These are phyloP conservation scores for Schmidtea mediterranea DNA, from an alignment of 1,140 invertebrate genomes.

Conservation along the genomic window DNA sequence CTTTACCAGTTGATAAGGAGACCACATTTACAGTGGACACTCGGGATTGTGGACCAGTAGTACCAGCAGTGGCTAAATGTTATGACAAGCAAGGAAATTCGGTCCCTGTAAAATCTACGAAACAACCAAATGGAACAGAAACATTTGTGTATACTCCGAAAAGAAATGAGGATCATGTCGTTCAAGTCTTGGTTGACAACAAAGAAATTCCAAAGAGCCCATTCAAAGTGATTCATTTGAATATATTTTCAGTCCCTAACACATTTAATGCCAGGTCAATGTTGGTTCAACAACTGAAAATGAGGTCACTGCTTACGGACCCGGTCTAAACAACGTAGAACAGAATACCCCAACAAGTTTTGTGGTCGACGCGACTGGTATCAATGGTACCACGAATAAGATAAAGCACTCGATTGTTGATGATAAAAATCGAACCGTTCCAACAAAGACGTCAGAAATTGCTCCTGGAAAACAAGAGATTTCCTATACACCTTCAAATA, in stretches of 20 bases:
- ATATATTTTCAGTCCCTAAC: slow-evolving; percentile 34
- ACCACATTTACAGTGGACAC: not conserved
- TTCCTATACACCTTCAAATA: too few relatives aligned
- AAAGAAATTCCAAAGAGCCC: slow-evolving; percentile 48
- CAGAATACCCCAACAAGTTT: too few relatives aligned
- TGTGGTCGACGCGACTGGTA: too few relatives aligned
- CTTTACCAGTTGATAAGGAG: slow-evolving; percentile 34
- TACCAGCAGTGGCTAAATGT: not conserved
- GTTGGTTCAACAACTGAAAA: slow-evolving; percentile 62
- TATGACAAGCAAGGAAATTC: too few relatives aligned
- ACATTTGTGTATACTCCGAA: too few relatives aligned
- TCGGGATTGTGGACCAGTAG: not conserved
- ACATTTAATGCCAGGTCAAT: slow-evolving; percentile 26
- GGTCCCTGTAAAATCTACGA: too few relatives aligned
- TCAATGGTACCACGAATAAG: too few relatives aligned
- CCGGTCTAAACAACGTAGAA: slow-evolving; percentile 35
- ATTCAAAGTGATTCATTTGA: slow-evolving; percentile 47
- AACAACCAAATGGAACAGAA: too few relatives aligned
- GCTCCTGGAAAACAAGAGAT: too few relatives aligned
- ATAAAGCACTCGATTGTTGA: too few relatives aligned
- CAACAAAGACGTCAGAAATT: too few relatives aligned
- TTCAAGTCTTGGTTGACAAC: slow-evolving; percentile 43
- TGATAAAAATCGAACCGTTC: too few relatives aligned
- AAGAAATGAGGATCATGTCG: slow-evolving; percentile 31
- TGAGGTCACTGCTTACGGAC: slow-evolving; percentile 71